Evolutionary conservation across 1,140 invertebrate species (phyloP), one percentile per base, ranked within the genome.

Genomic region (Trissolcus basalis): DNA sequence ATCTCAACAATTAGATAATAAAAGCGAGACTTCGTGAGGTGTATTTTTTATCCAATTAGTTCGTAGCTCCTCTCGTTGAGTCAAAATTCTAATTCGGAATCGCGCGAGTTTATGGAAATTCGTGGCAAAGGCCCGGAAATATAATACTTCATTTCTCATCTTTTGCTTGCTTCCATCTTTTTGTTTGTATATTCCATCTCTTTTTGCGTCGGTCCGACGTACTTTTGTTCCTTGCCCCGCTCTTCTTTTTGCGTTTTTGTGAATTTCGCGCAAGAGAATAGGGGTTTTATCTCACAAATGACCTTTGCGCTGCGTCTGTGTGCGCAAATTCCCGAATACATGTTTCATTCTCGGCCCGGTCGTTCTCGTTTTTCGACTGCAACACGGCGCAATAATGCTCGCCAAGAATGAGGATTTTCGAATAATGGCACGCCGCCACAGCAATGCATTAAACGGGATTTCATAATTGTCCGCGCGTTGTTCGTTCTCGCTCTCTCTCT

Each of bases 221-320:
- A 54, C 58, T 71, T 63, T 63, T 63, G 51, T 56, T 48, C 47
- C 5, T 35, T 15, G 9, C 15, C 16, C 45, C 9, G 7, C 2
- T 51, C 4, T 19, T 47, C 33, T 14, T 58, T 60, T 71, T 51
- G n/a, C 41, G 27, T 70, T 70, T 72, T 54, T 56, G 49, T 47
- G 54, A 72, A 72, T 64, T 72, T 65, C 15, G 69, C 60, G 49
- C 54, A 41, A 59, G 54, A 64, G 60, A 63, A 64, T 58, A 63
- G 59, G 47, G 48, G 60, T 59, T 72, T 75, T 78, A 80, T 80
- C 73, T 79, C 79, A 58, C 79, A 65, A 80, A 80, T 80, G 79
- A 76, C 77, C 67, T 58, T 68, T 64, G 64, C 48, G 4, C 53
- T n/a, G 54, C 35, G 60, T 16, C 19, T 65, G 55, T 67, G 60